Base-by-base conservation (phyloP, 2,888 invertebrate species). In the Agonopterix subpropinquella region DNA sequence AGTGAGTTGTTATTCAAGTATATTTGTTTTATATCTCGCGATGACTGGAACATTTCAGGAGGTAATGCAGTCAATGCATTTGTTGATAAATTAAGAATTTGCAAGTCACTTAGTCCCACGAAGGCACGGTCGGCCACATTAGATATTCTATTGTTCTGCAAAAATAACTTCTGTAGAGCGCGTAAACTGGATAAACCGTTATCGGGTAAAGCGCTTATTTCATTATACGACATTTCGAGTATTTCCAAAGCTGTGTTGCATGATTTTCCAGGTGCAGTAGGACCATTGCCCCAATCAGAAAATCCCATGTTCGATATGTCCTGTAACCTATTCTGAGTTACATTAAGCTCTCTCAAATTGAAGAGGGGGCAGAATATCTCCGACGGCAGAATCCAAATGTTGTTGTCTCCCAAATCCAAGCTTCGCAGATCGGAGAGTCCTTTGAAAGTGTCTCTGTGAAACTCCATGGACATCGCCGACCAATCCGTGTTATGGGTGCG, bases 401-500 rank as follows among this genome's bases (percentile, higher is more conserved):
- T 94, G 73, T 94, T 95, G 65, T 92, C 93, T 37, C 92, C 92
- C 51, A 95, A 86, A 79, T 95, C 93, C 59, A 95, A 87, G 58
- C 83, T 89, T 61, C 92, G 89, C 42, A 95, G 82, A 66, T 92
- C 92, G 15, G 91, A 90, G 48, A 95, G 85, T 8, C 93, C 91
- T 54, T 92, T 87, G 53, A 95, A 91, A 52, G 93, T 92, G 65
- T 93, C 93, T 42, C 92, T 88, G 64, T 93, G 92, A 54, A 95
- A 89, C 62, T 94, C 94, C 82, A 95, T 89, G 18, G 93, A 92
- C 92, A 94, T 92, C 13, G 93, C 92, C 10, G 94, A 93, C 94
- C 94, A 94, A 68, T 94, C 94, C 35, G 93, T 92, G 72, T 94
- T 95, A 71, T 92, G 93, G 11, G 94, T 94, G 45, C 93, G 90